Conservation (phyloP, 2,113 vertebrate species). For the Heterochromis multidens region DNA sequence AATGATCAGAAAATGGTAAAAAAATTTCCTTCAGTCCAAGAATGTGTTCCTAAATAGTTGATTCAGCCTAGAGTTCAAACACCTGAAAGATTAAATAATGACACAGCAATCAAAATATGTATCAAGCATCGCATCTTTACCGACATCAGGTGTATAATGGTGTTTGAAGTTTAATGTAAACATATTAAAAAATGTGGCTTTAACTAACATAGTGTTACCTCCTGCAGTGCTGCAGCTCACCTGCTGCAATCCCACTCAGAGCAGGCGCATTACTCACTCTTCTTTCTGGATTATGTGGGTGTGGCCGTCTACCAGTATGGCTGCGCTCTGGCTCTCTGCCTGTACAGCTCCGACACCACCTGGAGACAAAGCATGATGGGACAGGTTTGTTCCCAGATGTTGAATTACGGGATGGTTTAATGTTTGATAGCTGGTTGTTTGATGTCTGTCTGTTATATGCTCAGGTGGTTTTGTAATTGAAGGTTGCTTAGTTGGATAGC, state of each 20-base stretch:
- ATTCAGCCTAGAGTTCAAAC: background rate
- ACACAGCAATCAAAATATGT: too few species aligned
- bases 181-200: background rate
- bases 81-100: too few species aligned
- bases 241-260: conserved; percentile 88
- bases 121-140: too few species aligned
- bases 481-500: background rate
- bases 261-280: conserved; percentile 83
- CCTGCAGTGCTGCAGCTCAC: conserved; percentile 81
- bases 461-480: background rate
- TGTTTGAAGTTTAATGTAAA: rapidly evolving
- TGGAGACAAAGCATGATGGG: conserved; percentile 81
- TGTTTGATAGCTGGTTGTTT: background rate
- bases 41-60: background rate
- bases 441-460: background rate
- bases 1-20: rapidly evolving
- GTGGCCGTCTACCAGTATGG: conserved; percentile 88
- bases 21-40: background rate
- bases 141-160: background rate
- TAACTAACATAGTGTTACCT: background rate
- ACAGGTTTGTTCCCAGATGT: conserved; percentile 15
- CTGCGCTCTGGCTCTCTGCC: conserved; percentile 84
- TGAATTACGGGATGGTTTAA: background rate
- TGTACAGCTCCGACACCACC: conserved; percentile 81
- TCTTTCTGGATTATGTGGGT: conserved; percentile 86